Evolutionary conservation across 2,113 vertebrate genomes (phyloP).

Genomic region (Tupaia tana): DNA sequence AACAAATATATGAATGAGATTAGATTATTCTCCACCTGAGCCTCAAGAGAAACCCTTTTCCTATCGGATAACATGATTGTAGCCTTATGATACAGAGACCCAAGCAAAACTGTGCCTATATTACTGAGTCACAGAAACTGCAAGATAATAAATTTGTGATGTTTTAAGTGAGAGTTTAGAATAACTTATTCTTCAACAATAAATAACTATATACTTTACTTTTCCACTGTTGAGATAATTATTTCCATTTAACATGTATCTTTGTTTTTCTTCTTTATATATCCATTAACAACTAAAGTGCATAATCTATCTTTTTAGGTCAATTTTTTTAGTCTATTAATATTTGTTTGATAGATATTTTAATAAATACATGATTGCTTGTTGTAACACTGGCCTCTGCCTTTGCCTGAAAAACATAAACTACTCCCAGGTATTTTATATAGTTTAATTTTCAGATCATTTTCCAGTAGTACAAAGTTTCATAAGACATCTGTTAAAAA

Average conservation of each 20-base stretch:
- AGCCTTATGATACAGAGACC: neutral
- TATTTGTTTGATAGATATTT: neutral
- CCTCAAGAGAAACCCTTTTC: neutral
- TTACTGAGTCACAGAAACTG: neutral
- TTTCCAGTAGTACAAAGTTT: constrained; percentile 20
- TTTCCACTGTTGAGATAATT: neutral
- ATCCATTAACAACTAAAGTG: neutral
- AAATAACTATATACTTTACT: neutral
- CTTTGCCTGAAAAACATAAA: neutral
- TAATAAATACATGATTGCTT: neutral
- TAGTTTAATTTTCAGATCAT: constrained; percentile 16
- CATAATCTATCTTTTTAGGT: neutral
- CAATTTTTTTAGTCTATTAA: neutral
- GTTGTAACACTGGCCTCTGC: neutral
- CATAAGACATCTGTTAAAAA: neutral
- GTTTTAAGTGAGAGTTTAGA: neutral
- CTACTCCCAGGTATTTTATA: neutral
- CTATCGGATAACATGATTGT: rapidly evolving
- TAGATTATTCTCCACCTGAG: neutral
- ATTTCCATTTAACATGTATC: neutral
- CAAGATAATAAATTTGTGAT: neutral
- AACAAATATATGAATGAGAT: neutral
- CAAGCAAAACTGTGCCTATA: neutral
- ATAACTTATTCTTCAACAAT: neutral
- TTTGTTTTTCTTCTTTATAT: constrained; percentile 15